Base-by-base conservation (phyloP, 1,140 invertebrate species). In the Drosophila yakuba region DNA sequence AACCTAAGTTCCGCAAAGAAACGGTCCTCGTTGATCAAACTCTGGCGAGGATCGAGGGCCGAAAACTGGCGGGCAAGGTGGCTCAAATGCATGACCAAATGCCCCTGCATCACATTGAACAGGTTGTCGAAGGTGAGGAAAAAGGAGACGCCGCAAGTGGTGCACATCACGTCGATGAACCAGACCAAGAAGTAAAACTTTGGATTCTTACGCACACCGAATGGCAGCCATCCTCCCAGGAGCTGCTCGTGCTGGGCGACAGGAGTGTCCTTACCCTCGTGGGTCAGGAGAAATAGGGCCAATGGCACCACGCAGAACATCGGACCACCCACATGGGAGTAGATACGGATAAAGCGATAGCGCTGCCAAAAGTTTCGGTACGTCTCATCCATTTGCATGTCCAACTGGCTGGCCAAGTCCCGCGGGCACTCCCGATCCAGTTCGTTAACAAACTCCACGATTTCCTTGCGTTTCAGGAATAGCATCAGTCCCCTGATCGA, bases 161-260 rank as follows among this genome's bases (percentile, higher is more conserved):
- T 62, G 36, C 39, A 57, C 0, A 20, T 2, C 0, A 68, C 6
- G 25, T 84, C 81, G 8, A 62, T 38, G 0, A 62, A 0, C 81
- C 77, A 85, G 0, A 76, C 47, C 1, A 54, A 8, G 2, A 59
- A 47, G 41, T 85, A 84, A 0, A 35, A 36, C 0, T 8, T 25
- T 4, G 79, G 77, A 5, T 36, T 48, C 8, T 59, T 45, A 12
- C 81, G 47, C 12, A 85, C 0, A 4, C 50, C 44, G 11, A 48
- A 74, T 5, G 81, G 81, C 7, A 84, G 39, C 76, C 77, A 84
- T 11, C 80, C 73, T 0, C 59, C 73, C 3, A 84, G 66, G 1
- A 84, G 44, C 15, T 80, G 77, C 8, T 84, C 73, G 14, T 80
- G 44, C 43, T 38, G 14, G 2, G 43, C 47, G 0, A 84, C 83